Evolutionary conservation across 2,113 vertebrate species (phyloP).

Genomic region (Gorsachius goisagi): DNA sequence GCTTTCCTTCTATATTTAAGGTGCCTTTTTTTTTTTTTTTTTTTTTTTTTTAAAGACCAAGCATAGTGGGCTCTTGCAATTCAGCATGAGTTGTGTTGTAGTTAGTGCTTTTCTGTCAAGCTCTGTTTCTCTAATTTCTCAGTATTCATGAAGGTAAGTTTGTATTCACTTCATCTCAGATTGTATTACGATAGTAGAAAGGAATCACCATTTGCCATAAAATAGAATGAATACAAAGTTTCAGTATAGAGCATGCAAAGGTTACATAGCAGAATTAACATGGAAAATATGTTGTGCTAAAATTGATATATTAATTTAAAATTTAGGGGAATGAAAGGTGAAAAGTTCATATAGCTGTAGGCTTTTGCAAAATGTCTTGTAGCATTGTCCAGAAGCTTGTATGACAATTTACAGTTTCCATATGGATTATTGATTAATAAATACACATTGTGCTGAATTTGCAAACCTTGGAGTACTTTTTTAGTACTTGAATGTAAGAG

Average conservation of each 20-base stretch:
- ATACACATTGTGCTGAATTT: not conserved
- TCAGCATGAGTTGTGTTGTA: not conserved
- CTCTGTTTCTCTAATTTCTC: not conserved
- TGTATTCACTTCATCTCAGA: not conserved
- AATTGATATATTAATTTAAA: not conserved
- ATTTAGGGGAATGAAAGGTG: not conserved
- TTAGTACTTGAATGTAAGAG: not conserved
- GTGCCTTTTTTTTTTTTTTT: no score
- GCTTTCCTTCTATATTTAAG: not conserved
- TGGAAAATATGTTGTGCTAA: not conserved
- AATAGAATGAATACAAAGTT: not conserved
- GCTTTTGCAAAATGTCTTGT: not conserved
- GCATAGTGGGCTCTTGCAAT: not conserved
- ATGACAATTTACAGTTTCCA: not conserved
- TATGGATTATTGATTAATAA: not conserved
- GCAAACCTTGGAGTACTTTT: not conserved
- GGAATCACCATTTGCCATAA: not conserved
- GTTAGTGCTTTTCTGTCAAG: not conserved
- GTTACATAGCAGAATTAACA: not conserved
- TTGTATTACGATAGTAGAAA: not conserved
- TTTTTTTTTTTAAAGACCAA: not conserved
- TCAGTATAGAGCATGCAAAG: not conserved
- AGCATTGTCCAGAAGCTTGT: not conserved
- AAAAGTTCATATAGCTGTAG: not conserved
- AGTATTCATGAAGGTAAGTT: not conserved